Percentiles rank a stretch among this genome's conserved stretches.
These are phyloP conservation scores for Metopia argyrocephala DNA, from an alignment of 2,888 invertebrate species.

Conservation along the genomic window DNA sequence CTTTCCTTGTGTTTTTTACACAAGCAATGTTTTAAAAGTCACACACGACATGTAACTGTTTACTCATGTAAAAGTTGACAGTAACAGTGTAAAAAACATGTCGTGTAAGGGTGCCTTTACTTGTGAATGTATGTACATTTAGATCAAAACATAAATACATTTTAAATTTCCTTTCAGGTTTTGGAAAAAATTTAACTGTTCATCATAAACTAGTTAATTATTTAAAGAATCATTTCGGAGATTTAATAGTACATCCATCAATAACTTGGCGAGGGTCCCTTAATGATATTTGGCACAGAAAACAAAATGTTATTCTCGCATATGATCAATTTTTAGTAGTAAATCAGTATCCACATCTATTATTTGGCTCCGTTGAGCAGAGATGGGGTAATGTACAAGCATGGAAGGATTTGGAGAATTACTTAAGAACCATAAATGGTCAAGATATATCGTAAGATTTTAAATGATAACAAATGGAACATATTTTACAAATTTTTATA, in stretches of 20 bases:
- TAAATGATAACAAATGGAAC: not conserved
- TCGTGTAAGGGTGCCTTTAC: no score
- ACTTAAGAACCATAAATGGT: slow-evolving; percentile 77
- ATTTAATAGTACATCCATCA: slow-evolving; percentile 79
- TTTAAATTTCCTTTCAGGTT: slow-evolving; percentile 75
- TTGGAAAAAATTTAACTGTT: slow-evolving; percentile 77
- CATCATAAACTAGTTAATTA: slow-evolving; percentile 80
- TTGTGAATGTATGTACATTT: no score
- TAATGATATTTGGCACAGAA: slow-evolving; percentile 79
- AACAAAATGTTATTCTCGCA: slow-evolving; percentile 80
- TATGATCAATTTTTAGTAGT: slow-evolving; percentile 79
- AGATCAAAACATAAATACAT: no score
- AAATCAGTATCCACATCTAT: slow-evolving; percentile 72
- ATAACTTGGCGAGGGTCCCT: slow-evolving; percentile 79
- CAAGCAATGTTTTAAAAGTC: no score
- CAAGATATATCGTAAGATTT: slow-evolving; percentile 73
- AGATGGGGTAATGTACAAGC: slow-evolving; percentile 84
- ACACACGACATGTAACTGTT: no score
- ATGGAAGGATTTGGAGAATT: slow-evolving; percentile 79
- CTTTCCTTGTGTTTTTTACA: no score
- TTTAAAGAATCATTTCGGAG: slow-evolving; percentile 80
- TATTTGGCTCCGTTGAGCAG: slow-evolving; percentile 82
- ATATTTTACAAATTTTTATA: not conserved
- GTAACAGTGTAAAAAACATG: no score
- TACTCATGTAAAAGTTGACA: no score